A percentile compares a stretch with the other conserved stretches of the same genome.
Evolutionary conservation across 2,888 invertebrate species (phyloP).

Genomic region (Saturnia pavonia): DNA sequence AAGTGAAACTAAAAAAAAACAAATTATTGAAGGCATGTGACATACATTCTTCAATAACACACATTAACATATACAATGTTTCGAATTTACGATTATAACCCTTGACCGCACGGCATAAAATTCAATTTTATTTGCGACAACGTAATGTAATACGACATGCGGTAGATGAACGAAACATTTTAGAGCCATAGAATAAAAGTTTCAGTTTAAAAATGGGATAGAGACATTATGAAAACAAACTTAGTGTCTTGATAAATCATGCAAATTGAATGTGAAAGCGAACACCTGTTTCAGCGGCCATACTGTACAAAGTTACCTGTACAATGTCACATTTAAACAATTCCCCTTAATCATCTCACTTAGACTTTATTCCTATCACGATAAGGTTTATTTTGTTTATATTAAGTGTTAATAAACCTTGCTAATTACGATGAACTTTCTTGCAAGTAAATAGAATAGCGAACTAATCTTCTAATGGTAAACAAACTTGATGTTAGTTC

Average conservation of each 20-base stretch:
- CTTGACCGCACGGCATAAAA: too few species aligned
- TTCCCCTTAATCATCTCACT: neutral
- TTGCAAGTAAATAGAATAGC: slow-evolving; percentile 45
- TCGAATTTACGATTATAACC: too few species aligned
- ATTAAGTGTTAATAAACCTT: slow-evolving; percentile 22
- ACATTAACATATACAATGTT: too few species aligned
- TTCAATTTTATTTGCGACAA: too few species aligned
- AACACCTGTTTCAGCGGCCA: slow-evolving; percentile 51
- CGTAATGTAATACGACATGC: too few species aligned
- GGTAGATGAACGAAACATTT: too few species aligned
- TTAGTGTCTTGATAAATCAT: slow-evolving; percentile 30
- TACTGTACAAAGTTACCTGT: slow-evolving; percentile 36
- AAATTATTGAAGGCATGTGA: too few species aligned
- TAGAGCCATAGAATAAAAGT: too few species aligned
- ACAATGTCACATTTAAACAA: slow-evolving; percentile 26
- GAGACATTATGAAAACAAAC: neutral
- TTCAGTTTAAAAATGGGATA: too few species aligned
- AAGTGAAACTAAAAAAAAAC: too few species aligned
- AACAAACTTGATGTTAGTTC: slow-evolving; percentile 47
- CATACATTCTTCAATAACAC: too few species aligned
- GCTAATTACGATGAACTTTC: slow-evolving; percentile 51
- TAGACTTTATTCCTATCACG: neutral
- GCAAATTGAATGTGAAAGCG: slow-evolving; percentile 30
- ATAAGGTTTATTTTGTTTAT: neutral
- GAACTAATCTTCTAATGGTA: slow-evolving; percentile 70